These are phyloP conservation scores for Andricus grossulariae DNA, from an alignment of 1,140 invertebrate species.

Conservation along the genomic window DNA sequence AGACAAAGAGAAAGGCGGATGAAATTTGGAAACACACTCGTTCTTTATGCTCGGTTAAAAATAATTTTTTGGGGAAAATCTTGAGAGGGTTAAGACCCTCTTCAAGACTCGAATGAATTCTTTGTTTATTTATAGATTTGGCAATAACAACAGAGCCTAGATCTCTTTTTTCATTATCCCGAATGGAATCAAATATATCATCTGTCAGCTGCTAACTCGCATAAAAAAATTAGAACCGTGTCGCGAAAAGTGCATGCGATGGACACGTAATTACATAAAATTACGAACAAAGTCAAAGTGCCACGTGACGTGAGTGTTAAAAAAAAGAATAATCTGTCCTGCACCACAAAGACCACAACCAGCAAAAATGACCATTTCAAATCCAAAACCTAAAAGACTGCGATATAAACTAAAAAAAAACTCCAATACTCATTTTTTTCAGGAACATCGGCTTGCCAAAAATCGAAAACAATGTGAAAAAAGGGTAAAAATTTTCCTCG, in stretches of 20 bases:
- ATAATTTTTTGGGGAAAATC: conserved; percentile 13
- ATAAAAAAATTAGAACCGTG: conserved; percentile 33
- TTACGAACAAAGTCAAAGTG: conserved; percentile 16
- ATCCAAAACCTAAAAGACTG: too few species aligned
- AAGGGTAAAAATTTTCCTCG: too few species aligned
- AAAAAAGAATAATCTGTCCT: conserved; percentile 14
- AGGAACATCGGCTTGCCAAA: too few species aligned
- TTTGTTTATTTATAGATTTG: conserved; percentile 31
- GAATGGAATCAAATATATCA: neutral
- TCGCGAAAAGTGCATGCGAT: conserved; percentile 18
- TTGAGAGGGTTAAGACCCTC: conserved; percentile 16
- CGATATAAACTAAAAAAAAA: too few species aligned
- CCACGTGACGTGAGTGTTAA: conserved; percentile 21
- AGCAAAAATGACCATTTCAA: neutral
- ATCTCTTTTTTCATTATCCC: neutral
- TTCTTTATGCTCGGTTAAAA: conserved; percentile 5
- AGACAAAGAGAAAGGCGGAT: neutral
- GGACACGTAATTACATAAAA: conserved; percentile 38
- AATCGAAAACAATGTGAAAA: too few species aligned
- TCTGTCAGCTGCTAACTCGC: neutral
- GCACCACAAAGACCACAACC: conserved; percentile 2
- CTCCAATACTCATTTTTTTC: too few species aligned
- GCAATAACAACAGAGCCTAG: conserved; percentile 26
- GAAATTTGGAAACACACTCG: neutral
- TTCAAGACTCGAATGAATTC: neutral